Conservation (phyloP, 2,888 invertebrate species). For the Chalcosyrphus nemorum region DNA sequence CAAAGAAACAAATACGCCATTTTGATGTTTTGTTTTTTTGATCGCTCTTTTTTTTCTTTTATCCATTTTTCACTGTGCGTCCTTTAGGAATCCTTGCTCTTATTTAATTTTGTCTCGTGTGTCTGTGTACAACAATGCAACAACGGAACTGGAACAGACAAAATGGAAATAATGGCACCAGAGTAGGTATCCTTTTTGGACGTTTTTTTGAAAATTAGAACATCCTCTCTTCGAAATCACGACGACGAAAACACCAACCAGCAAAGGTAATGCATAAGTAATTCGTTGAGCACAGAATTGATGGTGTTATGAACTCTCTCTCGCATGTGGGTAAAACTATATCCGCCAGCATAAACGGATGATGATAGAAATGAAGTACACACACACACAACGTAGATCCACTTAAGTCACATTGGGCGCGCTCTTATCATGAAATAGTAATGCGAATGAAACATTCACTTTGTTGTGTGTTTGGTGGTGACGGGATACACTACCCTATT, state of each 20-base stretch:
- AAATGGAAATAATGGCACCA: slow-evolving; percentile 43
- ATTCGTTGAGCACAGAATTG: slow-evolving; percentile 15
- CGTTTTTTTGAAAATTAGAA: too few relatives aligned
- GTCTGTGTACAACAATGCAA: slow-evolving; percentile 25
- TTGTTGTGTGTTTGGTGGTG: not conserved
- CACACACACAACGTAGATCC: too few relatives aligned
- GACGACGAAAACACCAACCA: too few relatives aligned
- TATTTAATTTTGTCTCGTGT: slow-evolving; percentile 21
- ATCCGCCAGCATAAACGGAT: slow-evolving; percentile 60
- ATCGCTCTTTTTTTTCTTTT: too few relatives aligned
- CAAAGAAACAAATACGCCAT: slow-evolving; percentile 4
- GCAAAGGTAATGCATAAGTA: slow-evolving; percentile 50
- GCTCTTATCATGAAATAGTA: slow-evolving; percentile 67
- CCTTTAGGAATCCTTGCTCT: slow-evolving; percentile 9
- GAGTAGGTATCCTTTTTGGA: slow-evolving; percentile 1
- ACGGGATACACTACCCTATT: slow-evolving; percentile 10
- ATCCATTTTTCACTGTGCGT: slow-evolving; percentile 6
- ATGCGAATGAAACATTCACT: slow-evolving; percentile 63
- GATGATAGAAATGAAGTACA: slow-evolving; percentile 68
- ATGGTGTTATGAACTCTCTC: slow-evolving; percentile 49
- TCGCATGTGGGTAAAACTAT: slow-evolving; percentile 32
- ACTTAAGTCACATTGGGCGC: slow-evolving; percentile 67
- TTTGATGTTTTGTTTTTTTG: slow-evolving; percentile 19
- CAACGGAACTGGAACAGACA: slow-evolving; percentile 31
- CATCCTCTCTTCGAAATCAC: not conserved